phyloP scores from a whole-genome alignment of 1,140 invertebrate species.

The Metopolophium dirhodum region DNA sequence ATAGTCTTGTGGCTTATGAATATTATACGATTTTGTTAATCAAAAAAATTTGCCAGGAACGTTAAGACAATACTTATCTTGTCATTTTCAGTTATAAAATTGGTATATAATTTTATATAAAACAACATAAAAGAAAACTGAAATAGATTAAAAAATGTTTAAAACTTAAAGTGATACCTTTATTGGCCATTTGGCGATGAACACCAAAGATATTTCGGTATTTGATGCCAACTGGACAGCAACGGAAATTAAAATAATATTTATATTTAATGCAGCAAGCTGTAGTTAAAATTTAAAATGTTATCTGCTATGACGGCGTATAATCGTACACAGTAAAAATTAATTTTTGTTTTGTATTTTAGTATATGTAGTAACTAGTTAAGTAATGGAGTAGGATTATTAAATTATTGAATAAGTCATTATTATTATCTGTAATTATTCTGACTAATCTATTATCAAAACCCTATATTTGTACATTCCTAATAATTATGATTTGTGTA shows the following conservation, averaged over 20 bases:
- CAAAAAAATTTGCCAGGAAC: background rate
- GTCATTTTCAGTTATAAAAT: background rate
- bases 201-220: background rate
- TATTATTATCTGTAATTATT: conserved; percentile 12
- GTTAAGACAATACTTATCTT: background rate
- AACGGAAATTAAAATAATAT: background rate
- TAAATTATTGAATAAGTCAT: background rate
- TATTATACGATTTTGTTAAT: background rate
- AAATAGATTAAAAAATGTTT: background rate
- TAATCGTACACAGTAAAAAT: background rate
- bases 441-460: background rate
- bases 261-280: background rate
- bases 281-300: background rate
- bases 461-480: background rate
- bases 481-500: background rate
- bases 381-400: background rate
- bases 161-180: background rate
- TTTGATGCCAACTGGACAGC: background rate
- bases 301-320: background rate
- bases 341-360: background rate
- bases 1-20: background rate
- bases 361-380: background rate
- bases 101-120: background rate
- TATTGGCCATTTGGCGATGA: background rate
- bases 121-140: background rate